Evolutionary conservation across 2,797 vertebrate species (phyloP).

Genomic region (Valencia hispanica): DNA sequence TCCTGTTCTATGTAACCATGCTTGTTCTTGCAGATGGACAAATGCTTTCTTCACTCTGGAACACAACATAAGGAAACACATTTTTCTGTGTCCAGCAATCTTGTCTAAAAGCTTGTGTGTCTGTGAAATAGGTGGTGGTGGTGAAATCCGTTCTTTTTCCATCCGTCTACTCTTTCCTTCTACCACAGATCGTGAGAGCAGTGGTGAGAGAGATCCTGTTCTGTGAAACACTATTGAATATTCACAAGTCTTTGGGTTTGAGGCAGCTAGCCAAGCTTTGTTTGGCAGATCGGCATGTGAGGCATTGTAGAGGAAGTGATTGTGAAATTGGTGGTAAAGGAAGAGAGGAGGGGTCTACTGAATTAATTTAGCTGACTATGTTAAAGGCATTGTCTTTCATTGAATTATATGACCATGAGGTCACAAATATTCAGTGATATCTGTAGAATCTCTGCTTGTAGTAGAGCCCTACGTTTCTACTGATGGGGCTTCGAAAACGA

Average conservation of each 20-base stretch:
- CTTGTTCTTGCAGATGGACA: slow-evolving; percentile 23
- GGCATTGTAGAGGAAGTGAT: slow-evolving; percentile 38
- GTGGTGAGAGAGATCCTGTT: slow-evolving; percentile 81
- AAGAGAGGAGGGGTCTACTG: slow-evolving; percentile 9
- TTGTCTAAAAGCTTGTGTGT: slow-evolving; percentile 68
- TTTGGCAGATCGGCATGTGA: slow-evolving; percentile 56
- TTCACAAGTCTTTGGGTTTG: slow-evolving; percentile 77
- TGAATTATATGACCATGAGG: background rate
- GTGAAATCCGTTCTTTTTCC: slow-evolving; percentile 78
- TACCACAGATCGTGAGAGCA: slow-evolving; percentile 71
- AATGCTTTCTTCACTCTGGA: slow-evolving; percentile 46
- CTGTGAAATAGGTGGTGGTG: slow-evolving; percentile 72
- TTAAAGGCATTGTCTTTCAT: background rate
- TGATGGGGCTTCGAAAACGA: slow-evolving; percentile 66
- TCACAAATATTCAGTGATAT: slow-evolving; percentile 15
- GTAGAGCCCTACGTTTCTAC: slow-evolving; percentile 50
- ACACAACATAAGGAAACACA: slow-evolving; percentile 25
- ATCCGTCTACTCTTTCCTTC: slow-evolving; percentile 75
- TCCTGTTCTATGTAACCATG: slow-evolving; percentile 4
- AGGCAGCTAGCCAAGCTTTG: slow-evolving; percentile 52
- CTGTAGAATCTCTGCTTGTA: slow-evolving; percentile 30
- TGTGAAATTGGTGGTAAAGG: slow-evolving; percentile 48
- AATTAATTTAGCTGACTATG: background rate
- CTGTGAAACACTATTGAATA: slow-evolving; percentile 81
- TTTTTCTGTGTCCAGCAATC: slow-evolving; percentile 38